phyloP scores from a whole-genome alignment of 2,113 vertebrate species.

The Ciconia maguari region DNA sequence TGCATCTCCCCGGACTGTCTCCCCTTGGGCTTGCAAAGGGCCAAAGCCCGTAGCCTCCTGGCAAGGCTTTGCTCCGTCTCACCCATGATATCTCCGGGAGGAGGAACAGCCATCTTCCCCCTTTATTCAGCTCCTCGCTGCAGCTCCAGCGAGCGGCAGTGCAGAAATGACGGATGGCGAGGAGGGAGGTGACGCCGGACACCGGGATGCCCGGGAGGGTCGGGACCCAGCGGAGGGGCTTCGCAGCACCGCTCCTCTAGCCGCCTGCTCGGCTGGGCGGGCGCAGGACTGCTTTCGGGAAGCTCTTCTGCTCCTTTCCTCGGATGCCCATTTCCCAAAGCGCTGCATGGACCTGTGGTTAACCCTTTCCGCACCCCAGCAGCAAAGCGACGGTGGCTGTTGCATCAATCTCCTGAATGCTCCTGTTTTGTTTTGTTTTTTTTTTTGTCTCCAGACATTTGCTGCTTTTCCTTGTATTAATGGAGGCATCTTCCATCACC shows the following conservation, averaged over 20 bases:
- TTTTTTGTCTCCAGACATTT: background rate
- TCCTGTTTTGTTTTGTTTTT: background rate
- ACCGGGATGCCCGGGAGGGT: accelerated
- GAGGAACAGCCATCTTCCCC: background rate
- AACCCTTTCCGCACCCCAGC: background rate
- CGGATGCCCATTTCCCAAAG: background rate
- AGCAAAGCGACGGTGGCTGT: background rate
- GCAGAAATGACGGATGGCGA: background rate
- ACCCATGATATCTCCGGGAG: accelerated
- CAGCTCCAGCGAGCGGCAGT: accelerated
- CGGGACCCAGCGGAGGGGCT: accelerated
- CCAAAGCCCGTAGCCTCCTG: background rate
- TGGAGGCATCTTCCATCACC: background rate
- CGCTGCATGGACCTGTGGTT: background rate
- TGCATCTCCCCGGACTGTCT: accelerated
- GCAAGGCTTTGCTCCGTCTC: background rate
- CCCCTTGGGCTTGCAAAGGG: accelerated
- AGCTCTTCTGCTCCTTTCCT: background rate
- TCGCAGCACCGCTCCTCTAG: accelerated
- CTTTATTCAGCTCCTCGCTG: background rate
- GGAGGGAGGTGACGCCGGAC: background rate
- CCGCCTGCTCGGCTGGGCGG: accelerated
- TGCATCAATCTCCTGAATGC: background rate
- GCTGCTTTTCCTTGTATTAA: background rate
- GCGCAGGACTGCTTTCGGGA: background rate